Evolutionary conservation across 1,140 invertebrate genomes (phyloP), one percentile per base, ranked within the genome.

Genomic region (Procambarus virginalis): DNA sequence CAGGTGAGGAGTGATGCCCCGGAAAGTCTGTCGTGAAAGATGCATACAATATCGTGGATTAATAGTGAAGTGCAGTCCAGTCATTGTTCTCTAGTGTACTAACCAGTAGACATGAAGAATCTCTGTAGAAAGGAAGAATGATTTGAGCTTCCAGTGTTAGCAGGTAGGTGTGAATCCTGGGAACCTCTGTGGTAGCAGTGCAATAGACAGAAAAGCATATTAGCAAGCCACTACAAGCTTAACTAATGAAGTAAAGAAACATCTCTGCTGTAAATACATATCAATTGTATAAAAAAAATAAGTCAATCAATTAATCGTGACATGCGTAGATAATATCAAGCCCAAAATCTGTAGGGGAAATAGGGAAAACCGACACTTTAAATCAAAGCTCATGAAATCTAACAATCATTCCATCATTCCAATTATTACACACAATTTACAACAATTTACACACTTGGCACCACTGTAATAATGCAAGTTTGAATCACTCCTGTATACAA

Each of bases 61-160:
- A 80, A 80, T 80, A 80, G 58, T 80, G 49, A 80, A 80, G 78
- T 49, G 2, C 55, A 20, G 55, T 55, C 5, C 14, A 55, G 22
- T 34, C 48, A 34, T 34, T 80, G 49, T 80, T n/a, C 3, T 6
- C 4, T 48, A 70, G 45, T 46, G 60, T 51, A 48, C 82, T 84
- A 46, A 84, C 82, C 82, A 70, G 82, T 84, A 34, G 84, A 84
- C 92, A 95, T 93, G 48, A 95, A 93, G 91, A 94, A 94, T 92
- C 98, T 81, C 98, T 94, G 84, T 97, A 96, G 55, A 99, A 94
- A 0, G 98, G 98, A 89, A 97, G 95, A 48, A 94, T 93, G 94
- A 98, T 99, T 93, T 98, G 97, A 75, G 96, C 95, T 87, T 96
- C 95, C 0, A 99, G 94, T 0, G 97, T 97, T 0, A 97, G 95